Conservation (phyloP, 2,888 invertebrate species). For the Cecidostiba fungosa region DNA sequence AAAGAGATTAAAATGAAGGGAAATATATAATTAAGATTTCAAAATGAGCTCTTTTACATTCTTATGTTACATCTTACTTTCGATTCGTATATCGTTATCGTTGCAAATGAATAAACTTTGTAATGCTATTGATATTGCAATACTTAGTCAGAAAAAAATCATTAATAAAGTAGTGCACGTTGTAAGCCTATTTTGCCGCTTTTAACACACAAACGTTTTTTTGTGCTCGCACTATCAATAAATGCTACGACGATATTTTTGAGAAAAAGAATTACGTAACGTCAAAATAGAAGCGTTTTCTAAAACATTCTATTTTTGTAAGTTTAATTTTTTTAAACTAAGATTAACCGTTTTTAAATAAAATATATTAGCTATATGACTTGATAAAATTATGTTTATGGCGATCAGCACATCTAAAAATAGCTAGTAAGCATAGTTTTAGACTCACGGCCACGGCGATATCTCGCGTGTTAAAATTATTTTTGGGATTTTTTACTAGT, state of each 20-base stretch:
- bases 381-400: not conserved
- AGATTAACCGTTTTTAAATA: not conserved
- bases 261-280: conserved; percentile 15
- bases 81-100: not conserved
- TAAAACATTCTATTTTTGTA: not conserved
- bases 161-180: not conserved
- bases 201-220: not conserved
- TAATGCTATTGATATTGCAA: not conserved
- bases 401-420: not conserved
- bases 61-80: not conserved
- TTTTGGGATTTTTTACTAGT: not conserved
- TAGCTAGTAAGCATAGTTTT: not conserved
- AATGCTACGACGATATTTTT: conserved; percentile 19
- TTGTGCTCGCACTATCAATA: conserved; percentile 30
- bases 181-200: not conserved
- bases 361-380: not conserved
- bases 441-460: not conserved
- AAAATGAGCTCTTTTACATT: conserved; percentile 1
- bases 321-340: not conserved
- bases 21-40: conserved; percentile 31
- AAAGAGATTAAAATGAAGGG: not conserved
- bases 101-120: not conserved
- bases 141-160: not conserved
- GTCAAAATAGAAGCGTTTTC: not conserved
- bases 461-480: not conserved